Conservation (phyloP, 2,888 invertebrate genomes). For the Dione vanillae region DNA sequence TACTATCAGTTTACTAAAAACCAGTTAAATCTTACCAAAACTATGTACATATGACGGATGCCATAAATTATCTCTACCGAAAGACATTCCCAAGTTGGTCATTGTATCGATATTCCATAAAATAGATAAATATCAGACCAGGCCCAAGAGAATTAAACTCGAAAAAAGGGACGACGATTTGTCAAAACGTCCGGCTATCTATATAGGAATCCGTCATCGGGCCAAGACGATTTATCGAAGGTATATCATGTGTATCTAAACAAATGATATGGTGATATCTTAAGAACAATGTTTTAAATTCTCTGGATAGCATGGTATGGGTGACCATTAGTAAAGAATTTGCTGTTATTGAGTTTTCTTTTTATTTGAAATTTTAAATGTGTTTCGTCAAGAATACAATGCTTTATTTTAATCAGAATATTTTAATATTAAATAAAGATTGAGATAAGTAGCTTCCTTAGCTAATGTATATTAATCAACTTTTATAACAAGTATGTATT, state of each 20-base stretch:
- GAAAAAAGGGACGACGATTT: conserved; percentile 77
- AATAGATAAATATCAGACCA: conserved; percentile 69
- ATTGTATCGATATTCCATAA: conserved; percentile 47
- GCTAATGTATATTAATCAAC: no score
- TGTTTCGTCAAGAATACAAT: no score
- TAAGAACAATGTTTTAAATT: conserved; percentile 51
- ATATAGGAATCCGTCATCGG: conserved; percentile 77
- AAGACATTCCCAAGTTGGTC: conserved; percentile 44
- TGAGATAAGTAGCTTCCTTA: no score
- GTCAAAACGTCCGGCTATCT: conserved; percentile 80
- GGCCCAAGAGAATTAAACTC: conserved; percentile 65
- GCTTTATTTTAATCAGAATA: no score
- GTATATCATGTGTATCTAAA: conserved; percentile 72
- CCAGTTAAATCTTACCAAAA: neutral
- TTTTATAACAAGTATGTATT: no score
- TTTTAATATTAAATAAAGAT: no score
- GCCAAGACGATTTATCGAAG: conserved; percentile 67
- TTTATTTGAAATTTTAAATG: no score
- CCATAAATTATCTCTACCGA: conserved; percentile 26
- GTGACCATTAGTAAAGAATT: conserved; percentile 8
- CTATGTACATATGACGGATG: neutral
- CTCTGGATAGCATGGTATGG: conserved; percentile 29
- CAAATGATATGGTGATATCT: conserved; percentile 57
- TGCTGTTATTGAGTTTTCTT: neutral
- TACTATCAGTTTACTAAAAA: neutral